Evolutionary conservation across 2,888 invertebrate genomes (phyloP), one percentile per base, ranked within the genome.

Genomic region (Chirona hameri): DNA sequence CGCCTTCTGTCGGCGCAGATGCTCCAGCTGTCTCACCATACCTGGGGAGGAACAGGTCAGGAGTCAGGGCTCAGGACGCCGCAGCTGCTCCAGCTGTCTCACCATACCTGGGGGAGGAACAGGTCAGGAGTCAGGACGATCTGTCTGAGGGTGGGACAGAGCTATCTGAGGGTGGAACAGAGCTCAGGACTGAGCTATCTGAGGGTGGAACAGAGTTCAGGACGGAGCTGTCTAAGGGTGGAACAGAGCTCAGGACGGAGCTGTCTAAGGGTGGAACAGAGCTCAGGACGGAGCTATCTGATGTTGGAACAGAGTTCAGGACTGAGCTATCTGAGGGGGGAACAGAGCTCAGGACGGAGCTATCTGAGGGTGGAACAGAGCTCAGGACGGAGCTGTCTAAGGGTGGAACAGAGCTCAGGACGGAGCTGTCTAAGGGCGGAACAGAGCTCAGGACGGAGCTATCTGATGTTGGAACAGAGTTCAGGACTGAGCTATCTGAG

Each of bases 1-100:
- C 21, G 46, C 29, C 12, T 60, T 39, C n/a, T 76, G 57, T 18
- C 81, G 76, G 21, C 83, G 79, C 79, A 82, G 39, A 65, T 83
- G 80, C 81, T 84, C 84, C 15, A 84, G 81, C 39, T 82, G 82
- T 55, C 81, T 82, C 69, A 84, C 84, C 83, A 84, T 81, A 18
- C 83, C 84, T 84, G 65, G 39, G 12, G 27, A 10, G 80, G n/a
- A 31, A 65, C 57, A 55, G 82, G n/a, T 24, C 21, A 72, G 72
- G 69, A 0, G 29, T 14, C 15, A 39, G 39, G 7, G 39, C 39
- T 39, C 39, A 39, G 39, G 39, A 39, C 81, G 76, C 21, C 83
- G 79, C 79, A 82, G 39, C 76, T 83, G 80, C 82, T 84, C 84
- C 14, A 84, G 81, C 39, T 82, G 82, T 55, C 81, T 82, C 69